Evolutionary conservation across 2,797 vertebrate genomes (phyloP).

Genomic region (Sebastes oblongus): DNA sequence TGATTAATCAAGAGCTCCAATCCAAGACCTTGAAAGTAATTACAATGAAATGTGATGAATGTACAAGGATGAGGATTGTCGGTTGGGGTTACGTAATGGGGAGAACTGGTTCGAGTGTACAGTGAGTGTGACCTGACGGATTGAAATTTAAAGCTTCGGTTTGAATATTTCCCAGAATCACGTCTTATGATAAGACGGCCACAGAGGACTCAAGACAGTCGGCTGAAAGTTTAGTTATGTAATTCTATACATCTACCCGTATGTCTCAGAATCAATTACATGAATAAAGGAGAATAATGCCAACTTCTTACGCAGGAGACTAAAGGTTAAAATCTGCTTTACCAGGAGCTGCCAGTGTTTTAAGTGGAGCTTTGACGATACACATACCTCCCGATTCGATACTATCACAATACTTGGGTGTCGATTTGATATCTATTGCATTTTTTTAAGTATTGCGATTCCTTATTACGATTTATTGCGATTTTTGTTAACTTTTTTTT

Average conservation of each 20-base stretch:
- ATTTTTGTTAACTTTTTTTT: no score
- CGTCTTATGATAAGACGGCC: constrained; percentile 15
- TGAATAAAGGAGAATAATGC: neutral
- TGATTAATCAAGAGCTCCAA: constrained; percentile 56
- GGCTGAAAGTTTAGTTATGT: neutral
- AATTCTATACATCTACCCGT: neutral
- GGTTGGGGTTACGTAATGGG: constrained; percentile 43
- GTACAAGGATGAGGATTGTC: neutral
- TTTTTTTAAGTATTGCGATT: no score
- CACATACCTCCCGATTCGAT: no score
- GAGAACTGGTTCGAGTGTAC: neutral
- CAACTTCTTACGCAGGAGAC: neutral
- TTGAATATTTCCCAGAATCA: constrained; percentile 38
- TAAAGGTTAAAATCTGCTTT: neutral
- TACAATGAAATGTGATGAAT: constrained; percentile 34
- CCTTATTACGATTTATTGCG: no score
- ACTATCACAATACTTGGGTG: no score
- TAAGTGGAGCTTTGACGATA: neutral
- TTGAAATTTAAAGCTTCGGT: constrained; percentile 19
- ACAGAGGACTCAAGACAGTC: neutral
- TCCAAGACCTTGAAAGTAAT: constrained; percentile 51
- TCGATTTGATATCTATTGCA: no score
- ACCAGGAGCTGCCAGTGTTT: neutral
- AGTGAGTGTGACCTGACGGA: constrained; percentile 10
- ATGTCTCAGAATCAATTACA: neutral